Evolutionary conservation across 1,140 invertebrate genomes (phyloP), one percentile per base, ranked within the genome.

Genomic region (Sminthurinus signatus): DNA sequence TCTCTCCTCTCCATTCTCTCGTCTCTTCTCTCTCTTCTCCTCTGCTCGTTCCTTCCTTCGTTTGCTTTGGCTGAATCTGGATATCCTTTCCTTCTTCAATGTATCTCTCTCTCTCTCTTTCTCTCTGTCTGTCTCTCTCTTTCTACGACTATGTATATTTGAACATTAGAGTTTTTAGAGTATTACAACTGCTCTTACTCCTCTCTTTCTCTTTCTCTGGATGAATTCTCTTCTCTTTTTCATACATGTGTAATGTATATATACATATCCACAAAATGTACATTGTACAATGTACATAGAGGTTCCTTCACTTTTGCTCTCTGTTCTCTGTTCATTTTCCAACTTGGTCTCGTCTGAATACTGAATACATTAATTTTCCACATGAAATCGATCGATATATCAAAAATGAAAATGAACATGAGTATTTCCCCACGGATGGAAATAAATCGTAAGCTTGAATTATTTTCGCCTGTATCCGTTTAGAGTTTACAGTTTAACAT

Each of bases 361-460:
- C n/a, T 55, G 48, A 46, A 60, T 51, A 62, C 52, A 58, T 59
- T 52, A 54, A 62, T 64, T 66, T 36, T 57, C 42, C 54, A 61
- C 56, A 51, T 59, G 60, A 62, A 62, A 69, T 65, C 58, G 65
- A 69, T 66, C 65, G 65, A 65, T 69, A 67, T 59, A 69, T 69
- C 60, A 65, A 67, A 52, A 69, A 66, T 58, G 63, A 66, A 65
- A 62, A 69, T 69, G 64, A 62, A 44, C 51, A 56, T 57, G 64
- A 62, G 56, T 57, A 61, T 50, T 63, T 63, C 57, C 61, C 61
- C 54, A 27, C 28, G 28, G 54, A 43, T 48, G 44, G 52, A 63
- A 63, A 63, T 63, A 63, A 63, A 63, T 63, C 54, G 39, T 48
- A 62, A 52, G 60, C 42, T 54, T 62, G 60, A 62, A 62, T 62